Percentiles rank a stretch among this genome's conserved stretches.
Evolutionary conservation across 2,888 invertebrate species (phyloP).

Genomic region (Ichneumon xanthorius): DNA sequence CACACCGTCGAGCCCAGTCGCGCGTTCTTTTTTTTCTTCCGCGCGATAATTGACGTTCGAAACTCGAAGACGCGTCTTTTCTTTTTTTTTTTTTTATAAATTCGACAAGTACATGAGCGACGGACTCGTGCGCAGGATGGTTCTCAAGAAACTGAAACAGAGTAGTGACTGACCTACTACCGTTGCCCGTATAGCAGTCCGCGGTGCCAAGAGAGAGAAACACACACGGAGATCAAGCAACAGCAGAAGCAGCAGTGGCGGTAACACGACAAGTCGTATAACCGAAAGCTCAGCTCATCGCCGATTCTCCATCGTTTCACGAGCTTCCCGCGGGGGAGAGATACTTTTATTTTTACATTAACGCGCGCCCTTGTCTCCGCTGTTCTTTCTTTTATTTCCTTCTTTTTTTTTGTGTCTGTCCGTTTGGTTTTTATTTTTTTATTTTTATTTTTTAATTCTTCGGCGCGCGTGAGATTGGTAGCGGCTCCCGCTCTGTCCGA

Average conservation of each 20-base stretch:
- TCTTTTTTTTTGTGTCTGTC: not conserved
- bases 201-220: constrained; percentile 65
- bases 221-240: constrained; percentile 35
- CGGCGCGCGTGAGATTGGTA: constrained; percentile 17
- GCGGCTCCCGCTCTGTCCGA: not conserved
- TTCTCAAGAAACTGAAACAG: constrained; percentile 76
- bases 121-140: constrained; percentile 68
- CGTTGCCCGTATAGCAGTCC: constrained; percentile 66
- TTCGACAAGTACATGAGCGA: constrained; percentile 52
- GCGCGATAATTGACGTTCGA: constrained; percentile 1
- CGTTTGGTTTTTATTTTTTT: not conserved
- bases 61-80: constrained; percentile 44
- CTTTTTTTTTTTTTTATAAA: constrained; percentile 43
- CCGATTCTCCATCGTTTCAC: constrained; percentile 54
- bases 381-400: constrained; percentile 35
- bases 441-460: not conserved
- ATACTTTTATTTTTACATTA: constrained; percentile 65
- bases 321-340: constrained; percentile 46
- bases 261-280: constrained; percentile 56
- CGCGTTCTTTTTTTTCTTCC: not conserved
- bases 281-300: constrained; percentile 53
- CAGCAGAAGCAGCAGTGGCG: constrained; percentile 34
- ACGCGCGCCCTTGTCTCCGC: constrained; percentile 59
- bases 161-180: constrained; percentile 76
- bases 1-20: not conserved